Evolutionary conservation across 2,797 vertebrate genomes (phyloP), one percentile per base, ranked within the genome.

Genomic region (Delichon dasypus): DNA sequence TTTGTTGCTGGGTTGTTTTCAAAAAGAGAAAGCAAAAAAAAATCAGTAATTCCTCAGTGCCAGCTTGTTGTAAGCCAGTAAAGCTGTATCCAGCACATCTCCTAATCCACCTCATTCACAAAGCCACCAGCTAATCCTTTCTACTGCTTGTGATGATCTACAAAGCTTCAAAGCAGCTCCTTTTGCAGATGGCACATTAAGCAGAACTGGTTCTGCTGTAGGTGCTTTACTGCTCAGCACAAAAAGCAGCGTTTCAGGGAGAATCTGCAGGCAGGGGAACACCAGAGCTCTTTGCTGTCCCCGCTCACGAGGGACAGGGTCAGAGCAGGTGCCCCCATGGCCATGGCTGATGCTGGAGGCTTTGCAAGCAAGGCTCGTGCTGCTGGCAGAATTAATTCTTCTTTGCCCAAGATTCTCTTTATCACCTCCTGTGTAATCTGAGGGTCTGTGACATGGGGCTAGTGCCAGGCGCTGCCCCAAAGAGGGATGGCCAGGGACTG

Each of bases 81-180:
- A 82, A 90, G 47, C 53, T 82, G n/a, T 17, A 40, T 50, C 81
- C 73, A 70, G 67, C 55, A 66, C 68, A 76, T 87, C 53, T 79
- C 80, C 84, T 79, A 82, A 90, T 85, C 81, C 84, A 74, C 51
- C 78, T 76, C 75, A 64, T 85, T 89, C 90, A 95, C 48, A 88
- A 57, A 91, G 45, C 51, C 78, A 79, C 34, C 71, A 82, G 64
- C 45, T 94, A 85, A 95, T 94, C 78, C 67, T 50, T 89, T 42
- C 67, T 60, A 26, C 55, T 87, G 47, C 32, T 60, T 81, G 47
- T 55, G 67, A 79, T 62, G 58, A 87, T 79, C 77, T 64, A 45
- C 74, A 76, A 38, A 88, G 94, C 53, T 55, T 44, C 75, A 45
- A 50, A 79, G 68, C 78, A 82, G 53, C 13, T 85, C 93, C 38